A percentile compares a stretch with the other conserved stretches of the same genome.
phyloP scores from a whole-genome alignment of 2,888 invertebrate species.

The Geophilus truncorum region DNA sequence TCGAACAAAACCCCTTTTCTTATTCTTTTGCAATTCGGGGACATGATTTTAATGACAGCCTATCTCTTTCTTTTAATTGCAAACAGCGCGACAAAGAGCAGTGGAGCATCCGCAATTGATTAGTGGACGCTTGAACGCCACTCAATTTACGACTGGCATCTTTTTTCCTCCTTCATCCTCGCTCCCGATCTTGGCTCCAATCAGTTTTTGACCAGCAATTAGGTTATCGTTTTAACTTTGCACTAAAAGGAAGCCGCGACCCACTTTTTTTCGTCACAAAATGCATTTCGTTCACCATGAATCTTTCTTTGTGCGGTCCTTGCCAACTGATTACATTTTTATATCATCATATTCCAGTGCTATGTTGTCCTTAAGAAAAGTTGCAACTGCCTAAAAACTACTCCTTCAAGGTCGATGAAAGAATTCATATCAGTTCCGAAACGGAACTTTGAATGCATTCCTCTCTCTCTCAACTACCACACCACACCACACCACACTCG shows the following conservation, averaged over 20 bases:
- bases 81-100: constrained; percentile 11
- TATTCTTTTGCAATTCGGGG: not conserved
- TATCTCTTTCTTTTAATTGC: constrained; percentile 7
- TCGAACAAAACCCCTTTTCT: constrained; percentile 12
- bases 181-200: not conserved
- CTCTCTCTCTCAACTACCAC: not conserved
- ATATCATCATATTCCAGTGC: not conserved
- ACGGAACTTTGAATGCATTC: constrained; percentile 15
- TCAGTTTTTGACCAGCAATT: constrained; percentile 16
- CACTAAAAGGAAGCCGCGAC: not conserved
- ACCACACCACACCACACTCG: not conserved
- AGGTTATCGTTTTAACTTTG: not conserved
- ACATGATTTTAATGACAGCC: constrained; percentile 2
- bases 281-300: not conserved
- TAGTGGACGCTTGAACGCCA: constrained; percentile 16
- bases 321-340: constrained; percentile 14
- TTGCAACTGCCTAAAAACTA: not conserved
- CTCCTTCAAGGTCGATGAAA: not conserved
- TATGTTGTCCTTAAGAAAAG: not conserved
- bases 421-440: constrained; percentile 20
- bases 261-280: not conserved
- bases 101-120: constrained; percentile 16
- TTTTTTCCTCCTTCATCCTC: not conserved
- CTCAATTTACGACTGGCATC: constrained; percentile 7
- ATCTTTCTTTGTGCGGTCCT: not conserved